Percentiles rank a stretch among this genome's conserved stretches.
Evolutionary conservation across 1,140 invertebrate genomes (phyloP).

Genomic region (Tetramorium alpestre): DNA sequence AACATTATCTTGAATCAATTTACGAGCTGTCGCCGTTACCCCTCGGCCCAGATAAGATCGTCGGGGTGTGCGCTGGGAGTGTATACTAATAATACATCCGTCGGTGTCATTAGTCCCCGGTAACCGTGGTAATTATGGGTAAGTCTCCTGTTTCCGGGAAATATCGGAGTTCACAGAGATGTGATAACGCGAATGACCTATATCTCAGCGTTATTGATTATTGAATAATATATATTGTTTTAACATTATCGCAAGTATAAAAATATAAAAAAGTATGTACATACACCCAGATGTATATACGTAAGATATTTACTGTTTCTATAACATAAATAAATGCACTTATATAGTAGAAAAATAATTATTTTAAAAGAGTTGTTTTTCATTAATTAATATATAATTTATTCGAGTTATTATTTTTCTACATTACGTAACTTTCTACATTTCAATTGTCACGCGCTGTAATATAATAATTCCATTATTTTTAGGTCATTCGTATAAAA

Average conservation of each 20-base stretch:
- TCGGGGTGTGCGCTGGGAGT: constrained; percentile 14
- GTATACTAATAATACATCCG: constrained; percentile 56
- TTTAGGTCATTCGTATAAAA: background rate
- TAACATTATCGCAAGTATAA: background rate
- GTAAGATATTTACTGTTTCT: background rate
- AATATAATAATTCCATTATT: background rate
- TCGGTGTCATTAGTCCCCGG: constrained; percentile 42
- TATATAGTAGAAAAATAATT: background rate
- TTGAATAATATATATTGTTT: background rate
- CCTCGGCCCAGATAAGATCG: constrained; percentile 16
- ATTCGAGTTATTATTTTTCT: background rate
- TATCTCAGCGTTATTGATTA: constrained; percentile 8
- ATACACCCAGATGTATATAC: background rate
- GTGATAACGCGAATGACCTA: constrained; percentile 16
- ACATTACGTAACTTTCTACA: background rate
- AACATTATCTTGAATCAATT: constrained; percentile 47
- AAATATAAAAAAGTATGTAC: background rate
- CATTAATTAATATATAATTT: background rate
- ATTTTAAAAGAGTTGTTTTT: background rate
- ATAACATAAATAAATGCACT: background rate
- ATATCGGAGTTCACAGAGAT: constrained; percentile 12
- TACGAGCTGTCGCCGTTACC: constrained; percentile 40
- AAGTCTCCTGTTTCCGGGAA: constrained; percentile 43
- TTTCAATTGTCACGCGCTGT: background rate
- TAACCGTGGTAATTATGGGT: constrained; percentile 39